These are phyloP conservation scores for Entomobrya proxima DNA, from an alignment of 2,888 invertebrate genomes.

Conservation along the genomic window DNA sequence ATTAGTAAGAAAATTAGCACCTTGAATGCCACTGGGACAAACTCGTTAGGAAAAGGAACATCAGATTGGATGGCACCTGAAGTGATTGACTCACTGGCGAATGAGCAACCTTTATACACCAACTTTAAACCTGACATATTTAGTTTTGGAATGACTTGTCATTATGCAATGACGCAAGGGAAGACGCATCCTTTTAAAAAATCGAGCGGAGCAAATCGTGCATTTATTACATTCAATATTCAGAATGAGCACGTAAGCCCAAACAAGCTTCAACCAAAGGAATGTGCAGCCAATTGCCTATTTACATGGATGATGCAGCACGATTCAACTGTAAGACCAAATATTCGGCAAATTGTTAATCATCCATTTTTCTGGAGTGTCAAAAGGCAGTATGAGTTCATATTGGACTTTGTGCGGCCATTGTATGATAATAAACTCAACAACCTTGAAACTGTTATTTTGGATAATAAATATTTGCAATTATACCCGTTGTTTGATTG, in stretches of 20 bases:
- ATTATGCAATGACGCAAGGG: not conserved
- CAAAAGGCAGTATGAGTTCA: not conserved
- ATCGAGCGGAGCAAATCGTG: not conserved
- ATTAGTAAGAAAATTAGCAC: not conserved
- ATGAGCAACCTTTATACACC: not conserved
- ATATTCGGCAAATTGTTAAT: not conserved
- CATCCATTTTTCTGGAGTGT: constrained; percentile 7
- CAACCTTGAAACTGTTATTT: too few relatives aligned
- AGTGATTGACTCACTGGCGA: not conserved
- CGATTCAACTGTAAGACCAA: not conserved
- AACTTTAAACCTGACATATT: constrained; percentile 18
- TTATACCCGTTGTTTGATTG: too few relatives aligned
- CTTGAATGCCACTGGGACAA: not conserved
- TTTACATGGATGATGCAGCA: constrained; percentile 4
- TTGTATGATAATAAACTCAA: too few relatives aligned
- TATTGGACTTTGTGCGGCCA: too few relatives aligned
- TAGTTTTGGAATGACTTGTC: not conserved
- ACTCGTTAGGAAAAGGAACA: not conserved
- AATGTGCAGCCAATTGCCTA: not conserved
- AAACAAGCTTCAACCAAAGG: not conserved
- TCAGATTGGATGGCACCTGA: constrained; percentile 26
- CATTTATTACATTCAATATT: not conserved
- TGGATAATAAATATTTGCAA: too few relatives aligned
- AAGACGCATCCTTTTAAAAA: not conserved
- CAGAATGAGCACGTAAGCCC: not conserved